Base-by-base conservation (phyloP, 2,797 vertebrate genomes). In the Peromyscus melanophrys region DNA sequence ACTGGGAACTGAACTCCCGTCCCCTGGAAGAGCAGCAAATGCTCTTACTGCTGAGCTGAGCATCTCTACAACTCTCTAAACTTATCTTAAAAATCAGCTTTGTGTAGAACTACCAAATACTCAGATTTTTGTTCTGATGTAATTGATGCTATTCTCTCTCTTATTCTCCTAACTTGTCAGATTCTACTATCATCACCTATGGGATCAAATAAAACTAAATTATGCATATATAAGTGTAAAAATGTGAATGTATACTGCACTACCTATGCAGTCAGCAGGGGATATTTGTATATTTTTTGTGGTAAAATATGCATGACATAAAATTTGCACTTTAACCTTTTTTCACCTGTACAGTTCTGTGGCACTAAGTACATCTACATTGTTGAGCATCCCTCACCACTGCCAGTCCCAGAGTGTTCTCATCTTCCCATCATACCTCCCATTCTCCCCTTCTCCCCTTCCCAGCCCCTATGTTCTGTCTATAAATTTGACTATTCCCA, bases 71-170 rank as follows among this genome's bases (percentile, higher is more conserved):
- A 25, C 31, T 3, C 31, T 52, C 63, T 96, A 95, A 89, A 11
- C 6, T 40, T 34, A 85, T 86, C 23, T 91, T 78, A 93, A 81
- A 91, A 95, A 84, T 97, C 59, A 87, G 4, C 40, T 25, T 94
- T 88, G 14, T 78, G 80, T 29, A 25, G 11, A 93, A 69, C 61
- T 90, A 89, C 23, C 29, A 57, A 88, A 76, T 59, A 78, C 8
- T 81, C 82, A 90, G 16, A 40, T 90, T 88, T 96, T 73, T 76
- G 73, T 95, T 83, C 57, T 46, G 59, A 93, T 91, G 85, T 92
- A 82, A 46, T 37, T 55, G n/a, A 57, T 82, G 55, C 12, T 90
- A 29, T 83, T 83, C 27, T 52, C 34, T 80, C 71, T 76, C 63
- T 92, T n/a, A 6, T 78, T 37, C 83, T 88, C 31, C 92, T 55